Conservation (phyloP, 2,113 vertebrate genomes). For the Empidonax alnorum region DNA sequence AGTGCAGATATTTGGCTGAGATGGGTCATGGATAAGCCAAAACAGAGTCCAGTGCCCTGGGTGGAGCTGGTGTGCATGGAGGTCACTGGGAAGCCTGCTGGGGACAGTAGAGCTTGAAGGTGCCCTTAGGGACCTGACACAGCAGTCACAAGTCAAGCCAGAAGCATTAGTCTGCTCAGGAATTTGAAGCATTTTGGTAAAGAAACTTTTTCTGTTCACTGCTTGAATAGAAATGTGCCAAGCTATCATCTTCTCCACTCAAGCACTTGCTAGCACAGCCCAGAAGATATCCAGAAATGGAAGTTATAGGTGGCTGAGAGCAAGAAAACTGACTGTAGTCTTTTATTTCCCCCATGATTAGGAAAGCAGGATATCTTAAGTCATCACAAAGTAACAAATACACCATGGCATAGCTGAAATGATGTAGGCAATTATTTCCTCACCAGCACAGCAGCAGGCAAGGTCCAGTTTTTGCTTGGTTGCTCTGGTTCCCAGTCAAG, state of each 20-base stretch:
- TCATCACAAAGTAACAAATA: background rate
- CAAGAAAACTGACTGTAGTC: background rate
- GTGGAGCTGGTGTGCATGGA: background rate
- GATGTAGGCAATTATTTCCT: background rate
- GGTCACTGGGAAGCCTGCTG: background rate
- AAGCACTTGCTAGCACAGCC: background rate
- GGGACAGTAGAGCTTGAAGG: background rate
- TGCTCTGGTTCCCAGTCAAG: background rate
- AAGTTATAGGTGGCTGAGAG: background rate
- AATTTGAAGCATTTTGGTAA: background rate
- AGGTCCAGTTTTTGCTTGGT: background rate
- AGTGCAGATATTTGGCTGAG: background rate
- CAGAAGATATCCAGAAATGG: background rate
- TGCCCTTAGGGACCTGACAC: background rate
- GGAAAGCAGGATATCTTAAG: background rate
- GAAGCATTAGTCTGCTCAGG: background rate
- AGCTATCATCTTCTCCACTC: background rate
- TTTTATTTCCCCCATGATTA: background rate
- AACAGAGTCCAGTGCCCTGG: background rate
- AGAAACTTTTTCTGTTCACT: background rate
- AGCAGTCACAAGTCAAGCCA: background rate
- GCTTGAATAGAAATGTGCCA: accelerated
- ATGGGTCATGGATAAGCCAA: background rate
- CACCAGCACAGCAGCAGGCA: background rate
- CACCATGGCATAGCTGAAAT: background rate